A percentile compares a stretch with the other conserved stretches of the same genome.
These are phyloP conservation scores for Macrochelys suwanniensis DNA, from an alignment of 2,797 vertebrate species.

Conservation along the genomic window DNA sequence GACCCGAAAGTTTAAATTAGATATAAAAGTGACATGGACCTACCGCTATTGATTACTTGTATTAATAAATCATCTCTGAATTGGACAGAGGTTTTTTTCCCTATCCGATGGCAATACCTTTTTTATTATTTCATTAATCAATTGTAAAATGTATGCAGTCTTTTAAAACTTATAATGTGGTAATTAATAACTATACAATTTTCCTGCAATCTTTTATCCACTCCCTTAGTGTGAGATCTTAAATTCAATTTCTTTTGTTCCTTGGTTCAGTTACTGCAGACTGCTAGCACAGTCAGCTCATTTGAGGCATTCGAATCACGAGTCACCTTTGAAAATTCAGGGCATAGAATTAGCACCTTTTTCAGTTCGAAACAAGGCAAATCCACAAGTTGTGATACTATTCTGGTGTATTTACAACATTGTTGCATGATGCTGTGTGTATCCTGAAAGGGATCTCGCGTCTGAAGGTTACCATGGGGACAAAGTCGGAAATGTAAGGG, in stretches of 20 bases:
- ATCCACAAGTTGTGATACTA: background rate
- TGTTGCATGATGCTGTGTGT: background rate
- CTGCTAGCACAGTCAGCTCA: background rate
- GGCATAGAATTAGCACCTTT: background rate
- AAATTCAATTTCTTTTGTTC: background rate
- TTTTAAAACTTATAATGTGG: background rate
- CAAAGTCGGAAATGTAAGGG: background rate
- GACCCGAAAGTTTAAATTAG: slow-evolving; percentile 81
- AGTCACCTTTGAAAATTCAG: background rate
- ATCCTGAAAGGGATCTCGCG: background rate
- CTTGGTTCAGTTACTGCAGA: background rate
- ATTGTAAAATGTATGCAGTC: background rate
- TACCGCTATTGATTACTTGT: slow-evolving; percentile 77
- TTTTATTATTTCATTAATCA: background rate
- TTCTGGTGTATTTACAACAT: background rate
- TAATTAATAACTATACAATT: background rate
- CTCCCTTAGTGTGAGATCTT: background rate
- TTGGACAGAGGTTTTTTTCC: background rate
- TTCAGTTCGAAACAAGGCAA: background rate
- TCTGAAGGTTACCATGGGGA: background rate
- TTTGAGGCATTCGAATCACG: background rate
- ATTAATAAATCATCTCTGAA: slow-evolving; percentile 72
- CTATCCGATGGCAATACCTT: background rate
- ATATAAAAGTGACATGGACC: slow-evolving; percentile 78
- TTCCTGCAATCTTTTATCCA: background rate